Evolutionary conservation across 2,113 vertebrate genomes (phyloP), one percentile per base, ranked within the genome.

Genomic region (Myotis brandtii): DNA sequence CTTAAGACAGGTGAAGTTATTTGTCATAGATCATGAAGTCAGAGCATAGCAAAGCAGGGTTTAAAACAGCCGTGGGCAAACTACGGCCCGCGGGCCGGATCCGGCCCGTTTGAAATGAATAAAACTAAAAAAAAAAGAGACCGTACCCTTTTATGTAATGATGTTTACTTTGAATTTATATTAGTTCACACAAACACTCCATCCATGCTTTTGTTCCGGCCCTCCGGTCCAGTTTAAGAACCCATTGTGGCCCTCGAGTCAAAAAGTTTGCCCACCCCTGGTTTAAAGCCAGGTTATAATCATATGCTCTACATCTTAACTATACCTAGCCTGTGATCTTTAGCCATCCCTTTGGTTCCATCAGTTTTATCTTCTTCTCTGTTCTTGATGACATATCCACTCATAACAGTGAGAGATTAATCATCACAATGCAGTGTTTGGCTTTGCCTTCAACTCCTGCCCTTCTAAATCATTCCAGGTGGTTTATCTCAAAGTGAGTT

Each of bases 401-500:
- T 86, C 30, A 40, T 48, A 83, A 89, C 0, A 64, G n/a, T 37
- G 56, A 27, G 88, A 79, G 69, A 52, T 86, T 77, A 66, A 79
- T 37, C 34, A 34, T n/a, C 37, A 89, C 30, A 83, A 59, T 32
- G 66, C 5, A 34, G 14, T 69, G 32, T 83, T 95, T 93, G 48
- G 20, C 2, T 12, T 56, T 40, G 18, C 54, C 27, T 94, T 76
- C 34, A 91, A 69, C 23, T 77, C 46, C 37, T 46, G 62, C 30
- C 43, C 66, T 86, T 94, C 69, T 84, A 81, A 87, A 89, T 93
- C 32, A 88, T 92, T 84, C 46, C 54, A 87, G 59, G 46, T 54
- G 52, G 17, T 16, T 11, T 89, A 83, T 67, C 66, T 37, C 70
- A 89, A 69, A 94, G 37, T 86, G 75, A 89, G 17, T 75, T 93